These are phyloP conservation scores for Phrynocephalus vlangalii DNA, from an alignment of 2,797 vertebrate genomes.

Conservation along the genomic window DNA sequence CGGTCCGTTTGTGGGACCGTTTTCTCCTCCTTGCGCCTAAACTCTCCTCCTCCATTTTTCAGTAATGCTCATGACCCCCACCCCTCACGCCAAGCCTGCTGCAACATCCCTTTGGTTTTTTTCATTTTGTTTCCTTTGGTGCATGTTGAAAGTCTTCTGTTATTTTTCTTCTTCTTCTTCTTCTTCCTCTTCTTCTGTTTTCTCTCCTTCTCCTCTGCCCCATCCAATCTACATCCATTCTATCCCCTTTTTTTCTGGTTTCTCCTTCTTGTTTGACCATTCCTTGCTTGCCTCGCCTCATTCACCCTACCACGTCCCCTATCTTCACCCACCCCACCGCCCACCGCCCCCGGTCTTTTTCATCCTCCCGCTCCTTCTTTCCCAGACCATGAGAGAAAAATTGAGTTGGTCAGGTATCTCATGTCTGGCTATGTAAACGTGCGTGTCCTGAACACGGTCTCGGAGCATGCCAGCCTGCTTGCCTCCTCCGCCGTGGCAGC, in stretches of 20 bases:
- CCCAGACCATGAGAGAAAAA: slow-evolving; percentile 92
- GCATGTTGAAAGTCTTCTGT: slow-evolving; percentile 58
- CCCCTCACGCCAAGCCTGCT: not conserved
- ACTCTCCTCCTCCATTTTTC: slow-evolving; percentile 22
- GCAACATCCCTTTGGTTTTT: slow-evolving; percentile 32
- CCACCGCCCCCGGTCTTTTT: slow-evolving; percentile 26
- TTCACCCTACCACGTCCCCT: not conserved
- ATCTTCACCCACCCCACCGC: slow-evolving; percentile 44
- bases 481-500: slow-evolving; percentile 88
- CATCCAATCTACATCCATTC: not conserved
- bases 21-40: slow-evolving; percentile 38
- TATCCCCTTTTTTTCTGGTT: slow-evolving; percentile 16
- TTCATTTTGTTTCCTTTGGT: slow-evolving; percentile 60
- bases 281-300: not conserved
- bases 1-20: not conserved
- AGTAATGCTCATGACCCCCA: slow-evolving; percentile 25
- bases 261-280: not conserved
- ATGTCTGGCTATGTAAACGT: slow-evolving; percentile 90
- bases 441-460: slow-evolving; percentile 89
- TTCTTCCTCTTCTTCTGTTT: slow-evolving; percentile 49
- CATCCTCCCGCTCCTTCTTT: slow-evolving; percentile 64
- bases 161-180: not conserved
- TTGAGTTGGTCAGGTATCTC: slow-evolving; percentile 91
- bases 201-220: slow-evolving; percentile 59
- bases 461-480: slow-evolving; percentile 89